phyloP scores from a whole-genome alignment of 2,888 invertebrate species.

The Agonopterix subpropinquella region DNA sequence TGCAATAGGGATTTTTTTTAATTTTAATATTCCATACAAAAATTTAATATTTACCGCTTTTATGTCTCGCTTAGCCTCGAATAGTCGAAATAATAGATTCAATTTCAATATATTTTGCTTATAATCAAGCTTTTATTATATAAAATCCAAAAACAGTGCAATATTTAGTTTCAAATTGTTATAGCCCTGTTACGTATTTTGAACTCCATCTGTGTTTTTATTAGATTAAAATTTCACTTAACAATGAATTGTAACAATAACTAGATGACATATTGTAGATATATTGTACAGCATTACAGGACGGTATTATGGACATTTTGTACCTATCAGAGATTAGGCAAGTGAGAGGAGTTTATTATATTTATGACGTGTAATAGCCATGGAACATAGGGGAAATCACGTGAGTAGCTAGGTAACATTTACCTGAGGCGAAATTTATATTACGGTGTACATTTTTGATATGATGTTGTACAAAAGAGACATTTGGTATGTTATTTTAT shows the following conservation, averaged over 20 bases:
- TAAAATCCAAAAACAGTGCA: constrained; percentile 6
- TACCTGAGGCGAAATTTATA: constrained; percentile 74
- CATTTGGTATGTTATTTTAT: constrained; percentile 78
- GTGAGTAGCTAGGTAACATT: constrained; percentile 71
- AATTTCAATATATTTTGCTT: background rate
- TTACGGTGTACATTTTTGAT: constrained; percentile 77
- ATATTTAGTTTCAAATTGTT: constrained; percentile 9
- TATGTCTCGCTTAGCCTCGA: background rate
- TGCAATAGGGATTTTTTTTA: no score
- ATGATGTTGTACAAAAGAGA: constrained; percentile 77
- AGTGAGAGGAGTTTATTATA: constrained; percentile 64
- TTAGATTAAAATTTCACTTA: constrained; percentile 19
- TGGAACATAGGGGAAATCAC: constrained; percentile 46
- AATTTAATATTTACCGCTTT: background rate
- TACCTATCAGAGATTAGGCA: constrained; percentile 53
- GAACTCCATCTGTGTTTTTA: background rate
- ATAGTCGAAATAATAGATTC: background rate
- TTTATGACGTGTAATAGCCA: constrained; percentile 55
- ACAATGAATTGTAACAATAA: constrained; percentile 42
- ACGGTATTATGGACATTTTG: constrained; percentile 41
- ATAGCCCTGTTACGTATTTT: background rate
- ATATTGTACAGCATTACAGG: constrained; percentile 55
- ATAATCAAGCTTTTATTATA: background rate
- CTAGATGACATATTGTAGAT: constrained; percentile 46
- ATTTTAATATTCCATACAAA: background rate